phyloP scores from a whole-genome alignment of 1,140 invertebrate genomes.

The Drosophila burlai region DNA sequence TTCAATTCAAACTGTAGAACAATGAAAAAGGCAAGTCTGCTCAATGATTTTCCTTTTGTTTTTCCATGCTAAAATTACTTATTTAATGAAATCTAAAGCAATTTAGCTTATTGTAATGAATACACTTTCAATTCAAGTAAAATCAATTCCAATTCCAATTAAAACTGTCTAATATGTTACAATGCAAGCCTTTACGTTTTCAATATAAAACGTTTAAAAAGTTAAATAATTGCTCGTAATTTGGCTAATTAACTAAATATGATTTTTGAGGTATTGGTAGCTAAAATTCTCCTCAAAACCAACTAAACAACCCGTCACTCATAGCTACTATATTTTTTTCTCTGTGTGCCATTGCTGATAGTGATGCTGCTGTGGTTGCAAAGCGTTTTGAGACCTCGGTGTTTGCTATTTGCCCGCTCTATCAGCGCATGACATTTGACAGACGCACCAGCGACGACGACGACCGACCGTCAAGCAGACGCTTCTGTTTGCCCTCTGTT shows the following conservation, averaged over 20 bases:
- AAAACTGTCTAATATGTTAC: too few relatives aligned
- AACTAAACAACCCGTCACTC: not conserved
- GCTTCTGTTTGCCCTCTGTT: constrained; percentile 44
- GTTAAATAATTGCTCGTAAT: too few relatives aligned
- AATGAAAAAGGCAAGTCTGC: too few relatives aligned
- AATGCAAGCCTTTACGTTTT: too few relatives aligned
- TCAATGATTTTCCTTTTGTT: too few relatives aligned
- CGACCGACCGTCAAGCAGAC: not conserved
- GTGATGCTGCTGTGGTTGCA: constrained; percentile 42
- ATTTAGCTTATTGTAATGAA: too few relatives aligned
- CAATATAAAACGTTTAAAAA: too few relatives aligned
- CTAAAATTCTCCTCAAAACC: not conserved
- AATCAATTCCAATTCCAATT: too few relatives aligned
- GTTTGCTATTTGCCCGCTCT: constrained; percentile 75
- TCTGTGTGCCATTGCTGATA: constrained; percentile 16
- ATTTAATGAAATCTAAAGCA: too few relatives aligned
- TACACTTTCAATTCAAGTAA: too few relatives aligned
- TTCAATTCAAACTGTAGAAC: too few relatives aligned
- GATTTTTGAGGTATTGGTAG: not conserved
- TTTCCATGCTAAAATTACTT: too few relatives aligned
- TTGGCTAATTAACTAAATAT: not conserved
- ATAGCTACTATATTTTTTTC: not conserved
- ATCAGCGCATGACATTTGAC: constrained; percentile 79
- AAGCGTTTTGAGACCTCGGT: constrained; percentile 62
- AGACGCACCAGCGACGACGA: constrained; percentile 26